Conservation (phyloP, 2,888 invertebrate species). For the Drosophila neutralis region DNA sequence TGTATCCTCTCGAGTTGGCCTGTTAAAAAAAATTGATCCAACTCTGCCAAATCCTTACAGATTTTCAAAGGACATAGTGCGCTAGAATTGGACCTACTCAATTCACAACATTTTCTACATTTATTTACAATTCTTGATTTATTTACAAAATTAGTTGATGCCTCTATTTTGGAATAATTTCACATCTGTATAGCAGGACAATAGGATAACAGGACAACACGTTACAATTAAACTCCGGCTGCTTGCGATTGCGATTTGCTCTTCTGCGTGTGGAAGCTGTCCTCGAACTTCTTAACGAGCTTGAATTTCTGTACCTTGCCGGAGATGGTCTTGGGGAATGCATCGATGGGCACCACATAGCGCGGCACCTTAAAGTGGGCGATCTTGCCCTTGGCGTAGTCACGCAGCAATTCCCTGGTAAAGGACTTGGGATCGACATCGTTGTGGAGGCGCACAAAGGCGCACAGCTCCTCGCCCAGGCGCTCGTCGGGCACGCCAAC, state of each 20-base stretch:
- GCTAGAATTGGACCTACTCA: not conserved
- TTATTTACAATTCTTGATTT: not conserved
- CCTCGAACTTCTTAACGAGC: conserved; percentile 83
- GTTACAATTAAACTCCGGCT: conserved; percentile 34
- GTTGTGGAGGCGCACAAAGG: conserved; percentile 87
- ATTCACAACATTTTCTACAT: not conserved
- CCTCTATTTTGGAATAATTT: not conserved
- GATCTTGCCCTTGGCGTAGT: conserved; percentile 89
- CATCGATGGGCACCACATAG: conserved; percentile 87
- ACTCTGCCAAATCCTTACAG: not conserved
- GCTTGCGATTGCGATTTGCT: conserved; percentile 3
- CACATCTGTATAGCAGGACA: not conserved
- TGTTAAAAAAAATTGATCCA: too few species aligned
- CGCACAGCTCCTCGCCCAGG: conserved; percentile 90
- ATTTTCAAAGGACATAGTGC: not conserved
- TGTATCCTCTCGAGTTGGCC: too few species aligned
- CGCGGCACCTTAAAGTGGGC: conserved; percentile 92
- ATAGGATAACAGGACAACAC: conserved; percentile 3
- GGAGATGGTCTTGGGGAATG: conserved; percentile 91
- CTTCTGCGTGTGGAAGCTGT: conserved; percentile 5
- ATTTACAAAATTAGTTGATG: not conserved
- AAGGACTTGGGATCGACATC: conserved; percentile 82
- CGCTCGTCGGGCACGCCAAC: conserved; percentile 89
- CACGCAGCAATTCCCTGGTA: conserved; percentile 86
- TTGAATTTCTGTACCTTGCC: conserved; percentile 92